A percentile compares a stretch with the other conserved stretches of the same genome.
Conservation (phyloP, 2,888 invertebrate species). For the Aspidiotus destructor region DNA sequence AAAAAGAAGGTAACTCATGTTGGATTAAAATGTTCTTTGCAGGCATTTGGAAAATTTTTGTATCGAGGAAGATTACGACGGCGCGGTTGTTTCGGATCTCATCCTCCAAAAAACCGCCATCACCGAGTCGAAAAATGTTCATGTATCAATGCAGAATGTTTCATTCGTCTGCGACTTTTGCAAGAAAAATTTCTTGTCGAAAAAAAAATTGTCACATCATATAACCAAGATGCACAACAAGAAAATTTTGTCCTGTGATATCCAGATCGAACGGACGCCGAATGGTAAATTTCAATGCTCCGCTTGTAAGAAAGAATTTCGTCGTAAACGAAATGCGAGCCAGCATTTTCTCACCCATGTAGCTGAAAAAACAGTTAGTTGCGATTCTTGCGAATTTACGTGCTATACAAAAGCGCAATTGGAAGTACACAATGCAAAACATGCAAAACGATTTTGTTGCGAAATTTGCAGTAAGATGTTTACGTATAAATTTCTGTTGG, state of each 20-base stretch:
- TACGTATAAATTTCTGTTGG: constrained; percentile 36
- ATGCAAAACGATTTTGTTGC: constrained; percentile 42
- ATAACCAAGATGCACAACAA: not conserved
- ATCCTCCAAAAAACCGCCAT: too few relatives aligned
- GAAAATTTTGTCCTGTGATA: not conserved
- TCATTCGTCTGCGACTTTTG: not conserved
- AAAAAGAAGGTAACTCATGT: too few relatives aligned
- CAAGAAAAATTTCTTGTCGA: not conserved
- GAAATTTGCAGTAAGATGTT: constrained; percentile 44
- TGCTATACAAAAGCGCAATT: constrained; percentile 34
- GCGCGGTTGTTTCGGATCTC: too few relatives aligned
- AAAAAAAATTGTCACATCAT: not conserved
- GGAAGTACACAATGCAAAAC: constrained; percentile 34
- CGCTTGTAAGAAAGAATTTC: constrained; percentile 15
- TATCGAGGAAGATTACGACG: too few relatives aligned
- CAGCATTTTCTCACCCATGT: constrained; percentile 24
- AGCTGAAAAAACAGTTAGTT: not conserved
- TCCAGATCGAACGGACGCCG: not conserved
- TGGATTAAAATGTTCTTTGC: too few relatives aligned
- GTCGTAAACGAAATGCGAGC: constrained; percentile 11
- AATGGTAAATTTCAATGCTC: constrained; percentile 23
- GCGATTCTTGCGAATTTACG: constrained; percentile 18
- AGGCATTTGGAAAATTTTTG: too few relatives aligned
- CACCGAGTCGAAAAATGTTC: too few relatives aligned
- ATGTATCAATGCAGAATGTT: too few relatives aligned